Evolutionary conservation across 2,888 invertebrate species (phyloP), one percentile per base, ranked within the genome.

Genomic region (Meganola albula): DNA sequence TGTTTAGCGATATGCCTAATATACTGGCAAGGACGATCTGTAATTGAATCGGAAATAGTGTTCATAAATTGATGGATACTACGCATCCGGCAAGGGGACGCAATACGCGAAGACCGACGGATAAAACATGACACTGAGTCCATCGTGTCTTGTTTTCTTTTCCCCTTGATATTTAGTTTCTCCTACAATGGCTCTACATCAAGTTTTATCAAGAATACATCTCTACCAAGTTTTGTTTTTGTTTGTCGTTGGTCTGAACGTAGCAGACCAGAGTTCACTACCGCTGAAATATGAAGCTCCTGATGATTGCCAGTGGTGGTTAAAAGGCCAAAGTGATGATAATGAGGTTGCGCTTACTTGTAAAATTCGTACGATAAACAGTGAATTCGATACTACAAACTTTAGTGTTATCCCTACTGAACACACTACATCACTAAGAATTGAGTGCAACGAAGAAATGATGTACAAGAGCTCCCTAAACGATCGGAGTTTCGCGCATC

Each of bases 301-400:
- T 36, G 94, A 94, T 67, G 93, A 95, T 72, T 96, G 95, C 63
- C 91, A 92, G 65, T 92, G 93, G 92, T 90, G 90, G 90, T 68
- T 91, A 22, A 78, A 88, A 48, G 91, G 88, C 62, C 88, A 87
- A 44, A 89, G 86, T 33, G 87, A 78, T 54, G 87, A 86, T 47
- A 90, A 91, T 55, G 92, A 94, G 78, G 92, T 94, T 43, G 90
- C 92, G 10, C 88, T 94, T 45, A 91, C 91, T 41, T 93, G 95
- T 80, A 90, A 93, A 77, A 87, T 95, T 60, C 88, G 95, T 55
- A 92, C 94, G 29, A 93, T 95, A 63, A 94, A 95, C 78, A 94
- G 94, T 85, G 95, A 93, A 72, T 93, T 92, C 69, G 95, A 93
- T 75, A 93, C 93, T 46, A 96, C 94, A 18, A 95, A 95, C 79